Percentiles rank a stretch among this genome's conserved stretches.
Conservation (phyloP, 2,113 vertebrate genomes). For the Ctenodactylus gundi region DNA sequence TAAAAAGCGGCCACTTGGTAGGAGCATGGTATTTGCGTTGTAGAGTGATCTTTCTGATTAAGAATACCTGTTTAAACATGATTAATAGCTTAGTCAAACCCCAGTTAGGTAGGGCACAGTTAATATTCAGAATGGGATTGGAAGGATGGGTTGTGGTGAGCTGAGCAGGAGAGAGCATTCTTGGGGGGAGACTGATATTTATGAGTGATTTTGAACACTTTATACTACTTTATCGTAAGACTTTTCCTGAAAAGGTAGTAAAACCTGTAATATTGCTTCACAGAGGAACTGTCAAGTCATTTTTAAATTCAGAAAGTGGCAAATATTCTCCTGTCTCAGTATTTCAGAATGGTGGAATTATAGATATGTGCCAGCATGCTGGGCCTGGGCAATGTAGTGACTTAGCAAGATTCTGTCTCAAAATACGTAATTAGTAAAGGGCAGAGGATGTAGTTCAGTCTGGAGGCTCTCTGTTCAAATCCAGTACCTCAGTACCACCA, state of each 20-base stretch:
- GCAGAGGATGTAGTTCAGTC: background rate
- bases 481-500: background rate
- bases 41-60: constrained; percentile 3
- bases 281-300: background rate
- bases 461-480: background rate
- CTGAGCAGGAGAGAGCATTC: background rate
- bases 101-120: background rate
- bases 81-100: constrained; percentile 35
- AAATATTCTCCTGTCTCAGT: background rate
- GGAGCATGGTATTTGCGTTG: background rate
- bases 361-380: background rate
- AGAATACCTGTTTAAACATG: background rate
- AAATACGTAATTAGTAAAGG: background rate
- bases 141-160: background rate
- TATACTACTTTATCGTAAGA: background rate
- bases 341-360: background rate
- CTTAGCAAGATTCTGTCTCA: background rate
- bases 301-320: background rate
- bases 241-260: background rate
- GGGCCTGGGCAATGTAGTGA: background rate
- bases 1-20: background rate
- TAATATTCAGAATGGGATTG: background rate
- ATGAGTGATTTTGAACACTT: background rate
- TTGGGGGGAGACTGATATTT: background rate
- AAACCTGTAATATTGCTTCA: background rate